Evolutionary conservation across 2,113 vertebrate genomes (phyloP), one percentile per base, ranked within the genome.

Genomic region (Neogale vison): DNA sequence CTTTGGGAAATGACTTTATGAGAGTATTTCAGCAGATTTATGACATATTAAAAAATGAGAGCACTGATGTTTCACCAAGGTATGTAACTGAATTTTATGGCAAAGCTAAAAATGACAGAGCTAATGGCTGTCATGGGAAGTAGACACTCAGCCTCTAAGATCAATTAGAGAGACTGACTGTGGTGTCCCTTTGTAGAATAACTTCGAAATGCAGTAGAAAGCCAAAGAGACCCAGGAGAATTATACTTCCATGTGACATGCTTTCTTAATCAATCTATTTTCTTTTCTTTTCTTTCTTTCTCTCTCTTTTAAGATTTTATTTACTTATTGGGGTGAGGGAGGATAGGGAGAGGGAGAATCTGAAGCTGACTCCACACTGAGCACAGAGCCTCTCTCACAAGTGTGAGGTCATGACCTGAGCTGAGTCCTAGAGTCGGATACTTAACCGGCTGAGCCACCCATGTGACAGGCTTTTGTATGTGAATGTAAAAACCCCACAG

Each of bases 31-130:
- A 92, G 67, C 14, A 87, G 81, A 92, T 81, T 36, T 34, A 42
- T 83, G 63, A 86, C 57, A 61, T 34, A 79, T 39, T 96, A 47
- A 95, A 90, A 90, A 96, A 86, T 74, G 42, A 95, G 9, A 87
- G 29, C 3, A 63, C 0, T 67, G 11, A 65, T 86, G n/a, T 55
- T 74, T 81, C 39, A 81, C 24, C 23, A 84, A 85, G 52, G 23
- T 74, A 61, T 21, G 1, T 69, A 81, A 55, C 13, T 34, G 65
- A 88, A 69, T 77, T 83, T 26, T 57, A 97, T 13, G 23, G 34
- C 31, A 93, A 87, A 96, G 69, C 47, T 90, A 42, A 93, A 88
- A 72, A 81, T 14, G 6, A n/a, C 39, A 86, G 79, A 90, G 24
- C 45, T 77, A 55, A 31, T 45, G 52, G 57, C 57, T 90, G 34